Evolutionary conservation across 2,113 vertebrate species (phyloP), one percentile per base, ranked within the genome.

Genomic region (Alces alces): DNA sequence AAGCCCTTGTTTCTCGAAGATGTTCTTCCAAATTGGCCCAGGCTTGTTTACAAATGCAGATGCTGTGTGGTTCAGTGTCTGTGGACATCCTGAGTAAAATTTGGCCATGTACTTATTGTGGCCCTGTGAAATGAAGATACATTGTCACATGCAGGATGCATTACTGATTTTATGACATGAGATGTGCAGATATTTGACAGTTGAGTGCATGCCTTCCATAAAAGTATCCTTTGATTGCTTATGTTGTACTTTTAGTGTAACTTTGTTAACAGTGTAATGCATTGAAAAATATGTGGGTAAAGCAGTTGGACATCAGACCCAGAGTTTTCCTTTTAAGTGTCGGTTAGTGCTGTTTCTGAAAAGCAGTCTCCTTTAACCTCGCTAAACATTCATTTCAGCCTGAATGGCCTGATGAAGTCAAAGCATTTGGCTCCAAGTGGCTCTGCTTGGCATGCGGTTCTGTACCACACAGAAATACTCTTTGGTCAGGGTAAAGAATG

Each of bases 61-160:
- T 96, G 89, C 54, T 95, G 86, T 47, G 58, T 95, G 43, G 45
- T 97, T 98, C 61, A 91, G 76, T 17, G 58, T 96, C 95, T 93
- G 84, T 96, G 95, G 95, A 96, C 96, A 98, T 98, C 95, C 96
- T 97, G 97, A 96, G 98, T 95, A 97, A 98, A 99, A 98, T 97
- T 89, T 96, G 89, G 80, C 13, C 0, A 4, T 97, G 97, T 98
- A 98, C 98, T 98, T 98, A 96, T 97, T 98, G 92, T 98, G 98
- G 98, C 98, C 98, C 97, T 98, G 64, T 76, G 86, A 97, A 98
- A 98, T 98, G 96, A 98, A 98, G 98, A 98, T 96, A 98, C 98
- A 98, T 98, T 97, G 96, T 98, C 94, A 96, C 55, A 55, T 97
- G 94, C 96, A 98, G 98, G 97, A 98, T 98, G 96, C 97, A 98